Evolutionary conservation across 2,888 invertebrate genomes (phyloP).

Genomic region (Perdita meconis): DNA sequence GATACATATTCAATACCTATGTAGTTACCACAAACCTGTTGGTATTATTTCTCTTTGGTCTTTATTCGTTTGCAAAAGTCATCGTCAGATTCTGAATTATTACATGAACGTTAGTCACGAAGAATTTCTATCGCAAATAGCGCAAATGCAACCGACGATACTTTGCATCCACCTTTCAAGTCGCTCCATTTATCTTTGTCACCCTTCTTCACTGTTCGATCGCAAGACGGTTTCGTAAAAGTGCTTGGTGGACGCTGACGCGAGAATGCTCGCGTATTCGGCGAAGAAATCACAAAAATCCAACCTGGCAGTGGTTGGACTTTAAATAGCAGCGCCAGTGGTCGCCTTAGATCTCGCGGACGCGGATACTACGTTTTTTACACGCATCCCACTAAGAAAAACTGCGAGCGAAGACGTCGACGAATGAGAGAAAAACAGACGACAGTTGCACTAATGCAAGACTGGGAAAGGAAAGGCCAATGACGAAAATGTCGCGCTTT

Average conservation of each 20-base stretch:
- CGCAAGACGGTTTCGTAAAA: not conserved
- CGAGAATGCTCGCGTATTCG: not conserved
- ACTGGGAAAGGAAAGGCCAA: not conserved
- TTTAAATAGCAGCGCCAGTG: slow-evolving; percentile 45
- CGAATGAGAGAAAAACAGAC: not conserved
- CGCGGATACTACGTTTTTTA: slow-evolving; percentile 4
- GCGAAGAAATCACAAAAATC: slow-evolving; percentile 1
- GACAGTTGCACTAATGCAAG: not conserved
- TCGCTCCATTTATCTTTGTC: not conserved
- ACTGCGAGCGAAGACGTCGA: not conserved
- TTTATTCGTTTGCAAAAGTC: too few relatives aligned
- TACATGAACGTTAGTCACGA: too few relatives aligned
- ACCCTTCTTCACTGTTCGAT: not conserved
- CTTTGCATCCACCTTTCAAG: not conserved
- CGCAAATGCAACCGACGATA: too few relatives aligned
- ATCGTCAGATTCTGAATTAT: not conserved
- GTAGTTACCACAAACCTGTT: not conserved
- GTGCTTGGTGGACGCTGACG: not conserved
- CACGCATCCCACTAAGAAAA: not conserved
- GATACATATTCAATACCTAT: not conserved
- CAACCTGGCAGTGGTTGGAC: slow-evolving; percentile 42
- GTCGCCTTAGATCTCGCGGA: slow-evolving; percentile 10
- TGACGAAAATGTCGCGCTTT: not conserved
- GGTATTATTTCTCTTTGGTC: not conserved
- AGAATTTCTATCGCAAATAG: too few relatives aligned